A percentile compares a stretch with the other conserved stretches of the same genome.
phyloP scores from a whole-genome alignment of 2,797 vertebrate genomes.

The Nannoperca obscura region DNA sequence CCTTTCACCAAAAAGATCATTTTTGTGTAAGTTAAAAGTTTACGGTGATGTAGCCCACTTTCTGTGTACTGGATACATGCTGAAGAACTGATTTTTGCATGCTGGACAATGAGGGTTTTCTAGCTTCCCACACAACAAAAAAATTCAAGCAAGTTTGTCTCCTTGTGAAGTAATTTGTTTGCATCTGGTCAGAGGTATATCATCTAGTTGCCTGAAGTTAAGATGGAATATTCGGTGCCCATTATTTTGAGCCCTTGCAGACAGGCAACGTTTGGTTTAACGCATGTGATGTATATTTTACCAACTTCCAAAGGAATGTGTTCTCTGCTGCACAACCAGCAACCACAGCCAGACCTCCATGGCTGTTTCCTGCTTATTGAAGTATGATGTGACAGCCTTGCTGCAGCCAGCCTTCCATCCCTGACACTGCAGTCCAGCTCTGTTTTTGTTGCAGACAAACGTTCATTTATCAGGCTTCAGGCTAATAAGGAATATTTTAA shows the following conservation, averaged over 20 bases:
- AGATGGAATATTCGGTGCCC: slow-evolving; percentile 83
- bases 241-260: slow-evolving; percentile 91
- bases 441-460: slow-evolving; percentile 4
- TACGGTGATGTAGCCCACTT: background rate
- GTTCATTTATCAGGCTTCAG: background rate
- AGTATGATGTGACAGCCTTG: background rate
- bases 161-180: slow-evolving; percentile 33
- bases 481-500: background rate
- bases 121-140: slow-evolving; percentile 21
- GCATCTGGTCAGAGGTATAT: slow-evolving; percentile 44
- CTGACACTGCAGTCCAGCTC: background rate
- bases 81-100: slow-evolving; percentile 48
- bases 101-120: slow-evolving; percentile 45
- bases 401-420: background rate
- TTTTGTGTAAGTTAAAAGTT: background rate
- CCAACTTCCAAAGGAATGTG: background rate
- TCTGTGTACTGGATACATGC: background rate
- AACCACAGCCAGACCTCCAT: slow-evolving; percentile 1
- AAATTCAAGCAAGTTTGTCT: slow-evolving; percentile 11
- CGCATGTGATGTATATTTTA: slow-evolving; percentile 83
- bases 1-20: background rate
- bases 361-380: background rate
- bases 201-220: slow-evolving; percentile 81
- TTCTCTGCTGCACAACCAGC: background rate
- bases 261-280: slow-evolving; percentile 97